A percentile compares a stretch with the other conserved stretches of the same genome.
Evolutionary conservation across 2,797 vertebrate genomes (phyloP).

Genomic region (Carduelis carduelis): DNA sequence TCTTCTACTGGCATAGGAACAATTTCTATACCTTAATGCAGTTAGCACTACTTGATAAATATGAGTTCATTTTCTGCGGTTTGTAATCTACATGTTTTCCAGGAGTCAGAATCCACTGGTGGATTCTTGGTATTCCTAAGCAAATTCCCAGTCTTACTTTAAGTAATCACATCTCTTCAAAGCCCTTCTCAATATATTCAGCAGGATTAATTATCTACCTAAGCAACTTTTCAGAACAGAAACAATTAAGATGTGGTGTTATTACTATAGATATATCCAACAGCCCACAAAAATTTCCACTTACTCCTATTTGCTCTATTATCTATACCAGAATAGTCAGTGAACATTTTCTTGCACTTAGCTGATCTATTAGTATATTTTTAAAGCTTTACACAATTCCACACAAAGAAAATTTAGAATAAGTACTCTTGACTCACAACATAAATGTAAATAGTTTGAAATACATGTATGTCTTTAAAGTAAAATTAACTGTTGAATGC

Average conservation of each 20-base stretch:
- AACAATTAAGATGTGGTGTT: not conserved
- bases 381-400: not conserved
- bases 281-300: not conserved
- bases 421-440: not conserved
- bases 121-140: not conserved
- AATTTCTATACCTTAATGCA: not conserved
- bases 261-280: not conserved
- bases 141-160: not conserved
- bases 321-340: not conserved
- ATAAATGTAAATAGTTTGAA: not conserved
- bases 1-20: not conserved
- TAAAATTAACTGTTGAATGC: not conserved
- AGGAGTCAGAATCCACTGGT: not conserved
- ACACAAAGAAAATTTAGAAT: not conserved
- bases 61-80: not conserved
- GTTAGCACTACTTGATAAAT: not conserved
- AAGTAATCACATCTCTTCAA: not conserved
- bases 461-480: not conserved
- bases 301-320: not conserved
- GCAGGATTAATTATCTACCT: not conserved
- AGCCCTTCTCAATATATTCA: not conserved
- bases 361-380: not conserved
- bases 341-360: not conserved
- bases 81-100: not conserved
- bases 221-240: not conserved